Evolutionary conservation across 2,888 invertebrate genomes (phyloP).

Genomic region (Ernsta delagoae): DNA sequence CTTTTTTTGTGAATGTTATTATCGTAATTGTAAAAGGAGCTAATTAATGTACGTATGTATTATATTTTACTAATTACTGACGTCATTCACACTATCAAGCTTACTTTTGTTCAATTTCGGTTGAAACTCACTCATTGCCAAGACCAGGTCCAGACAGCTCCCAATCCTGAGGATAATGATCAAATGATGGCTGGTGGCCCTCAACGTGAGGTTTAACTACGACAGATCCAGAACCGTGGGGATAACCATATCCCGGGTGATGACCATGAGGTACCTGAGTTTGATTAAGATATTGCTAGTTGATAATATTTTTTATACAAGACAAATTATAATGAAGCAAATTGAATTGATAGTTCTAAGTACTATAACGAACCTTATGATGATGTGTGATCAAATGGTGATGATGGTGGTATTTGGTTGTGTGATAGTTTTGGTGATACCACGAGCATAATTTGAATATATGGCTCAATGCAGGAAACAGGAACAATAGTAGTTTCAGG

Average conservation of each 20-base stretch:
- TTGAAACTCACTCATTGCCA: slow-evolving; percentile 87
- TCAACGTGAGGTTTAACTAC: slow-evolving; percentile 64
- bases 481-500: slow-evolving; percentile 91
- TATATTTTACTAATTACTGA: too few species aligned
- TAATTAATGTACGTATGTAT: too few species aligned
- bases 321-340: too few species aligned
- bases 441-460: slow-evolving; percentile 94
- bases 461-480: slow-evolving; percentile 93
- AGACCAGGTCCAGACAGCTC: slow-evolving; percentile 86
- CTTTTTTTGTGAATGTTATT: too few species aligned
- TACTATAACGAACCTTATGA: slow-evolving; percentile 82
- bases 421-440: slow-evolving; percentile 90
- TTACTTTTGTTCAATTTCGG: too few species aligned
- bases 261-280: slow-evolving; percentile 55
- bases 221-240: slow-evolving; percentile 53
- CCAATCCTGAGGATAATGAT: slow-evolving; percentile 84
- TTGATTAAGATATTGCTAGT: too few species aligned
- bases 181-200: slow-evolving; percentile 59
- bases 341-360: too few species aligned
- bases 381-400: slow-evolving; percentile 92
- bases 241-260: slow-evolving; percentile 56
- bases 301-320: too few species aligned
- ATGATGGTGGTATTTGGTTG: slow-evolving; percentile 92
- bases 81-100: too few species aligned
- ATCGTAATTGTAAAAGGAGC: too few species aligned